Conservation (phyloP, 1,140 invertebrate species). For the Caenorhabditis briggsae region DNA sequence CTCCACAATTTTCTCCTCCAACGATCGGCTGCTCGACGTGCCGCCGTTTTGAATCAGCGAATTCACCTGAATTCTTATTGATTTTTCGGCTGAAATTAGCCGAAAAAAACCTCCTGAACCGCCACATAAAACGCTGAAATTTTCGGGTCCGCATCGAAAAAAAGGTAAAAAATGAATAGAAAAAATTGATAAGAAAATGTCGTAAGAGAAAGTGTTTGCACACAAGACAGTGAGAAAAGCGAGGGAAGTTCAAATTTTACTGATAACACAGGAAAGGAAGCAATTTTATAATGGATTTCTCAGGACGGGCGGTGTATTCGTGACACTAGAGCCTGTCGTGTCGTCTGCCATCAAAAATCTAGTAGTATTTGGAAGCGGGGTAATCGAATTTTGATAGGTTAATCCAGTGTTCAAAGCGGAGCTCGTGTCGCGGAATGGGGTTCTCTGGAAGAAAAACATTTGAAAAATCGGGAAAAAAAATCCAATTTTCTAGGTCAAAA, state of each 20-base stretch:
- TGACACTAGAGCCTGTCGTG: background rate
- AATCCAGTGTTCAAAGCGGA: background rate
- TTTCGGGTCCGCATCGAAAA: conserved; percentile 2
- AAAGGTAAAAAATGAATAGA: background rate
- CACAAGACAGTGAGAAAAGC: background rate
- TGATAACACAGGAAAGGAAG: background rate
- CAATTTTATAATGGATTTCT: background rate
- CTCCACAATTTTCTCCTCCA: conserved; percentile 57
- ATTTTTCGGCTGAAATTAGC: background rate
- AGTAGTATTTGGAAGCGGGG: background rate
- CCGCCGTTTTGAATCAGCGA: conserved; percentile 14
- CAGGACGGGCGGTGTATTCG: conserved; percentile 14
- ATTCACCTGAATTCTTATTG: conserved; percentile 3
- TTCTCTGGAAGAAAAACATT: conserved; percentile 5
- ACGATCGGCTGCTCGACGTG: conserved; percentile 13
- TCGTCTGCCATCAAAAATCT: conserved; percentile 18
- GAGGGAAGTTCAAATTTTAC: no score
- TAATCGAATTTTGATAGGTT: background rate
- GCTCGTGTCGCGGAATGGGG: conserved; percentile 19
- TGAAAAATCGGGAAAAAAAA: background rate
- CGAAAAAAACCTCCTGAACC: conserved; percentile 2
- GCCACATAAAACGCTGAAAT: conserved; percentile 34
- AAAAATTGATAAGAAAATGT: background rate
- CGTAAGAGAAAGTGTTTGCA: conserved; percentile 10
- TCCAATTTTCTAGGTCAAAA: background rate